phyloP scores from a whole-genome alignment of 2,113 vertebrate species.

The Epinephelus lanceolatus region DNA sequence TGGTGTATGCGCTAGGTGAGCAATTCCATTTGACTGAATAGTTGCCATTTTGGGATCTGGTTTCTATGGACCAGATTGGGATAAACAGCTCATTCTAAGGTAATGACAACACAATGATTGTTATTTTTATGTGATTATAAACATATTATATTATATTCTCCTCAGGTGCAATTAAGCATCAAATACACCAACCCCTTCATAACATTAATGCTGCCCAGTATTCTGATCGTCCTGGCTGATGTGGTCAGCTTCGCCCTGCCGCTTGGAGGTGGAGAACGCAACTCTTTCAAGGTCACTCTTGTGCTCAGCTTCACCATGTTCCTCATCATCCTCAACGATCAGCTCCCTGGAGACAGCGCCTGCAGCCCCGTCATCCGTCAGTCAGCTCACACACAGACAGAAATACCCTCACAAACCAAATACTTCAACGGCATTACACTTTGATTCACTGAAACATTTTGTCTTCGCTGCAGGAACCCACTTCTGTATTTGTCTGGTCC shows the following conservation, averaged over 20 bases:
- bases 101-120: no score
- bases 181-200: slow-evolving; percentile 71
- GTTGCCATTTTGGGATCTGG: no score
- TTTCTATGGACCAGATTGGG: no score
- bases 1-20: no score
- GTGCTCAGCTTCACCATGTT: slow-evolving; percentile 86
- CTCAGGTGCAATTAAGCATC: slow-evolving; percentile 70
- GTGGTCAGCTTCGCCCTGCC: slow-evolving; percentile 80
- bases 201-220: slow-evolving; percentile 78
- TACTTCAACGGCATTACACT: background rate
- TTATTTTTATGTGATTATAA: no score
- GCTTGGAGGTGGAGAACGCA: slow-evolving; percentile 78
- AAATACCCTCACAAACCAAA: background rate
- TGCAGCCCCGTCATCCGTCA: slow-evolving; percentile 83
- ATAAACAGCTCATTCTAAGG: no score
- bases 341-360: slow-evolving; percentile 71
- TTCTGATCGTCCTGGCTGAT: slow-evolving; percentile 78
- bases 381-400: slow-evolving; percentile 31
- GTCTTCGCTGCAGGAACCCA: slow-evolving; percentile 74
- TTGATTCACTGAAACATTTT: background rate
- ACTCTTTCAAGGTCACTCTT: slow-evolving; percentile 84
- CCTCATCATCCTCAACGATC: slow-evolving; percentile 79
- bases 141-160: background rate
- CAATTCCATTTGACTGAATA: no score
- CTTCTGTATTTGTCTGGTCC: slow-evolving; percentile 79